phyloP scores from a whole-genome alignment of 2,888 invertebrate genomes.

The Diarsia dahlii region DNA sequence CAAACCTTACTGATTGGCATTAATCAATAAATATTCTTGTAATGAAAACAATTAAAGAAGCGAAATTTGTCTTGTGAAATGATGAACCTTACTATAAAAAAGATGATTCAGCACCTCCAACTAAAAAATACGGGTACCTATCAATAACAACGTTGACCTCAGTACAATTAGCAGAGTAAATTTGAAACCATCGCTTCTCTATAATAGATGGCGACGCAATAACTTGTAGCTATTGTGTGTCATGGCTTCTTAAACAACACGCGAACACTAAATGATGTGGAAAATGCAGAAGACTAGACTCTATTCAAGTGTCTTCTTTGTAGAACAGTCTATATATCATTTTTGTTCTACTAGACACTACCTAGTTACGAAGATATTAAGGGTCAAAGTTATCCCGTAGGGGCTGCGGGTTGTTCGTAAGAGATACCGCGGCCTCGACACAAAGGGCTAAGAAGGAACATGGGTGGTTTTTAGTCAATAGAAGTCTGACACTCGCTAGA shows the following conservation, averaged over 20 bases:
- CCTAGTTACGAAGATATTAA: no score
- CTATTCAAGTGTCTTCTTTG: background rate
- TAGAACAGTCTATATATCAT: no score
- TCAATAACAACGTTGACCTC: conserved; percentile 22
- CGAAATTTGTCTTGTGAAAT: no score
- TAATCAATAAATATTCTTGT: background rate
- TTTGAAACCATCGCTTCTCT: conserved; percentile 42
- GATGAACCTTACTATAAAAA: background rate
- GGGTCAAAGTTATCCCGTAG: no score
- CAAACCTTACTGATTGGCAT: background rate
- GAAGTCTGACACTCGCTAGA: no score
- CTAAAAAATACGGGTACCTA: background rate
- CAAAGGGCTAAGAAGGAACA: no score
- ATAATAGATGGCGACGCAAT: conserved; percentile 33
- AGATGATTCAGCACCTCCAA: background rate
- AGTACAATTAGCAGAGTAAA: conserved; percentile 35
- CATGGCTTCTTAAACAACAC: conserved; percentile 55
- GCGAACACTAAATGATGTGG: conserved; percentile 23
- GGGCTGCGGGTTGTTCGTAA: no score
- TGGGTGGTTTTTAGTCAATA: no score
- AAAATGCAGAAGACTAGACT: background rate
- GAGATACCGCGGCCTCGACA: no score
- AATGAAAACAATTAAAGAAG: background rate
- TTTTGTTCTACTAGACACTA: no score
- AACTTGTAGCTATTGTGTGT: conserved; percentile 48